phyloP scores from a whole-genome alignment of 2,113 vertebrate genomes.

The Stegostoma tigrinum region DNA sequence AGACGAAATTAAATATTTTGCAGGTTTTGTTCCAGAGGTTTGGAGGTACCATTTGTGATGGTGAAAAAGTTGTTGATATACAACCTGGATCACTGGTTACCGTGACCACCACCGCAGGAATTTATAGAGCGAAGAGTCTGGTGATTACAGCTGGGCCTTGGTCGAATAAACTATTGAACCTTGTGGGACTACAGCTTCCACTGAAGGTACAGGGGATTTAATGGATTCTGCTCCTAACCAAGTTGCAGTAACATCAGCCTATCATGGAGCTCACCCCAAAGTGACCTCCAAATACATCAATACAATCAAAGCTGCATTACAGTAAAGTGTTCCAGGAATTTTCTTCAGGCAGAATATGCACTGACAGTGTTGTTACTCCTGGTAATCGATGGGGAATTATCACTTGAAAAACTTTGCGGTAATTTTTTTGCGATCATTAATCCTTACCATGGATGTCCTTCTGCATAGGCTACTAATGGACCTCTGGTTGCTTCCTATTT shows the following conservation, averaged over 20 bases:
- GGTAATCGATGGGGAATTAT: background rate
- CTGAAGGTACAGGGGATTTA: conserved; percentile 62
- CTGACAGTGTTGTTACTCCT: background rate
- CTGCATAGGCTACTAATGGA: background rate
- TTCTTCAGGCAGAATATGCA: background rate
- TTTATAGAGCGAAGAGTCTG: conserved; percentile 64
- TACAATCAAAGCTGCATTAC: background rate
- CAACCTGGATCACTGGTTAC: conserved; percentile 60
- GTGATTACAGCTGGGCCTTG: conserved; percentile 77
- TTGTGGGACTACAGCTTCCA: conserved; percentile 65
- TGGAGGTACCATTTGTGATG: conserved; percentile 67
- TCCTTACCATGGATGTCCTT: background rate
- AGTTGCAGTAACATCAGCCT: background rate
- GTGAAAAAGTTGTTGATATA: conserved; percentile 69
- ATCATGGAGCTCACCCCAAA: background rate
- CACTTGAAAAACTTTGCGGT: background rate
- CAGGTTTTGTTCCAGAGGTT: conserved; percentile 60
- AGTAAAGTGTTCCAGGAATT: background rate
- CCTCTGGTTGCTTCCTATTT: background rate
- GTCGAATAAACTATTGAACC: conserved; percentile 62
- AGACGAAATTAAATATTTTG: conserved; percentile 13
- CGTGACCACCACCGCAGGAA: conserved; percentile 57
- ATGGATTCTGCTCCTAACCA: background rate
- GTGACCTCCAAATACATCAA: background rate
- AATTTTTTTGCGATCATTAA: background rate